phyloP scores from a whole-genome alignment of 1,140 invertebrate species.

The Apolygus lucorum region DNA sequence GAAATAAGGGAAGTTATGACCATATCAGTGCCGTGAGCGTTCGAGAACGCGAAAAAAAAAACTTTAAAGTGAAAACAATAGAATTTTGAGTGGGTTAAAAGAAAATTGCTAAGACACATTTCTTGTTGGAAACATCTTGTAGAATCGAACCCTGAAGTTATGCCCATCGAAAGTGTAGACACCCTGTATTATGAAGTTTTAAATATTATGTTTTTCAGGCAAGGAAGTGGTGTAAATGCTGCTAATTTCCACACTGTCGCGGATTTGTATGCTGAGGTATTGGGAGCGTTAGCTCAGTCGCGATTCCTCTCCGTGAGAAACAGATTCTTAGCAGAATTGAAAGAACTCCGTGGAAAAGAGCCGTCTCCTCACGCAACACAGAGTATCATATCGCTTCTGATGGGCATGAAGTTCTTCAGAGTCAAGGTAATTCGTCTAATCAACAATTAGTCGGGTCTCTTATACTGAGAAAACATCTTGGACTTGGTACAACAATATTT shows the following conservation, averaged over 20 bases:
- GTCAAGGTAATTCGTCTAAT: slow-evolving; percentile 52
- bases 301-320: slow-evolving; percentile 87
- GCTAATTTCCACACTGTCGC: slow-evolving; percentile 93
- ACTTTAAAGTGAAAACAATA: too few relatives aligned
- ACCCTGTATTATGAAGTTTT: slow-evolving; percentile 12
- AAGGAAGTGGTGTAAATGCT: slow-evolving; percentile 56
- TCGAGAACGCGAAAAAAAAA: too few relatives aligned
- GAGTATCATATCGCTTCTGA: slow-evolving; percentile 91
- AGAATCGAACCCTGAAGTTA: too few relatives aligned
- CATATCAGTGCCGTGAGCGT: too few relatives aligned
- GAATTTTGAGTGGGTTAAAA: too few relatives aligned
- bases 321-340: slow-evolving; percentile 86
- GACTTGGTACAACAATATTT: too few relatives aligned
- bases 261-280: slow-evolving; percentile 96
- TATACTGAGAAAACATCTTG: too few relatives aligned
- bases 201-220: slow-evolving; percentile 22
- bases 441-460: not conserved
- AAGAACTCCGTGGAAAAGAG: slow-evolving; percentile 79
- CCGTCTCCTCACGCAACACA: slow-evolving; percentile 82
- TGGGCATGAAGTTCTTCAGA: slow-evolving; percentile 99
- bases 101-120: too few relatives aligned
- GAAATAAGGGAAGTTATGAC: too few relatives aligned
- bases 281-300: slow-evolving; percentile 93
- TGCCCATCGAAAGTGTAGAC: too few relatives aligned
- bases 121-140: too few relatives aligned